Conservation (phyloP, 2,888 invertebrate species). For the Drepana falcataria region DNA sequence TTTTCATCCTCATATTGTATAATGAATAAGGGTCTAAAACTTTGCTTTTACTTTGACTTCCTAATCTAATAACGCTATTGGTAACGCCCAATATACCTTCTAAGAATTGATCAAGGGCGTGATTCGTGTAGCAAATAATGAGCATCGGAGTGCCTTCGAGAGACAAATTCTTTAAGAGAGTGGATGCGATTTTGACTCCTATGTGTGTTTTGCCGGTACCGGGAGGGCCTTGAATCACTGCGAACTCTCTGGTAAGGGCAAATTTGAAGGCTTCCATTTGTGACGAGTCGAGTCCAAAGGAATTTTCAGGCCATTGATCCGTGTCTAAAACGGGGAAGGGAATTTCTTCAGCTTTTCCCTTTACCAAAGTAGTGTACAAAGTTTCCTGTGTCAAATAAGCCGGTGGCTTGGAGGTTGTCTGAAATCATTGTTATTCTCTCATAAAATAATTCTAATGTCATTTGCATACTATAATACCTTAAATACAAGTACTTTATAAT, state of each 20-base stretch:
- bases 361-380: slow-evolving; percentile 36
- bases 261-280: slow-evolving; percentile 83
- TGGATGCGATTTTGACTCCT: slow-evolving; percentile 85
- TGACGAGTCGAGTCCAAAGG: slow-evolving; percentile 79
- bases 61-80: slow-evolving; percentile 81
- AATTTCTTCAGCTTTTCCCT: slow-evolving; percentile 37
- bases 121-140: slow-evolving; percentile 90
- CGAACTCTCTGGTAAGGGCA: slow-evolving; percentile 84
- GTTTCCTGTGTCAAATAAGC: slow-evolving; percentile 58
- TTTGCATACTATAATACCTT: too few relatives aligned
- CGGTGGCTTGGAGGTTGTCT: slow-evolving; percentile 51
- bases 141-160: slow-evolving; percentile 82
- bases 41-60: slow-evolving; percentile 82
- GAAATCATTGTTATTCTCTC: slow-evolving; percentile 13
- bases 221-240: slow-evolving; percentile 91
- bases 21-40: slow-evolving; percentile 74
- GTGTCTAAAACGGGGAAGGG: slow-evolving; percentile 50
- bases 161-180: slow-evolving; percentile 80
- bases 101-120: slow-evolving; percentile 91
- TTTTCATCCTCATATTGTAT: slow-evolving; percentile 47
- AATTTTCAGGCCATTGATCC: slow-evolving; percentile 65
- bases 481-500: too few relatives aligned
- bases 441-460: too few relatives aligned
- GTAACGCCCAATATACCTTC: slow-evolving; percentile 82
- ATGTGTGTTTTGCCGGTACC: slow-evolving; percentile 92